Evolutionary conservation across 2,797 vertebrate species (phyloP).

Genomic region (Melanotaenia trifasciata): DNA sequence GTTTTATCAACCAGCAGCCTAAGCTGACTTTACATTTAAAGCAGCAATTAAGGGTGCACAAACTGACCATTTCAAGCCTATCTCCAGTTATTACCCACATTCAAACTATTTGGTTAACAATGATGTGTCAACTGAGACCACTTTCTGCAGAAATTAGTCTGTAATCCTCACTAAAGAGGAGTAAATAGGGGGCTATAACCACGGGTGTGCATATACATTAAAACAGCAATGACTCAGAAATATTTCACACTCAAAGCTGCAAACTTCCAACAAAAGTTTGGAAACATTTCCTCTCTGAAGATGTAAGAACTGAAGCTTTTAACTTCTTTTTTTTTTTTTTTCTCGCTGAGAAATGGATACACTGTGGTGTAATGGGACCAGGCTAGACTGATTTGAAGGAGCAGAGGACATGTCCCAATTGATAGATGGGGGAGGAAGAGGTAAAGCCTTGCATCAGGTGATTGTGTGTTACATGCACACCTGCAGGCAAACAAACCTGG

Average conservation of each 20-base stretch:
- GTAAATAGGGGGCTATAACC: background rate
- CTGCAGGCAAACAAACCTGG: slow-evolving; percentile 60
- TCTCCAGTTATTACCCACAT: background rate
- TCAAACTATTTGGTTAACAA: background rate
- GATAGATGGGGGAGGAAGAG: slow-evolving; percentile 70
- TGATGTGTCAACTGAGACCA: background rate
- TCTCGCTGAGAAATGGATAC: slow-evolving; percentile 50
- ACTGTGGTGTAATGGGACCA: slow-evolving; percentile 64
- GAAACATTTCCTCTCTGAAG: slow-evolving; percentile 31
- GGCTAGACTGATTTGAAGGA: slow-evolving; percentile 63
- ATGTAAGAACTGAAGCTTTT: slow-evolving; percentile 24
- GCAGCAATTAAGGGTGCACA: background rate
- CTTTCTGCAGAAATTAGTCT: background rate
- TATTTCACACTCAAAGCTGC: slow-evolving; percentile 1
- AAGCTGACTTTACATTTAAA: background rate
- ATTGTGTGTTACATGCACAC: slow-evolving; percentile 62
- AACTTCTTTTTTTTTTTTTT: slow-evolving; percentile 5
- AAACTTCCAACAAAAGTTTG: slow-evolving; percentile 10
- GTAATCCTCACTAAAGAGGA: background rate
- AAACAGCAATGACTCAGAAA: background rate
- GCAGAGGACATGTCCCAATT: slow-evolving; percentile 68
- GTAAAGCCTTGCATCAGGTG: slow-evolving; percentile 61
- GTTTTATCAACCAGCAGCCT: background rate
- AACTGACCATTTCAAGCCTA: background rate
- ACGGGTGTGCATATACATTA: background rate